phyloP scores from a whole-genome alignment of 2,888 invertebrate genomes.

The Habroteleia sp. region DNA sequence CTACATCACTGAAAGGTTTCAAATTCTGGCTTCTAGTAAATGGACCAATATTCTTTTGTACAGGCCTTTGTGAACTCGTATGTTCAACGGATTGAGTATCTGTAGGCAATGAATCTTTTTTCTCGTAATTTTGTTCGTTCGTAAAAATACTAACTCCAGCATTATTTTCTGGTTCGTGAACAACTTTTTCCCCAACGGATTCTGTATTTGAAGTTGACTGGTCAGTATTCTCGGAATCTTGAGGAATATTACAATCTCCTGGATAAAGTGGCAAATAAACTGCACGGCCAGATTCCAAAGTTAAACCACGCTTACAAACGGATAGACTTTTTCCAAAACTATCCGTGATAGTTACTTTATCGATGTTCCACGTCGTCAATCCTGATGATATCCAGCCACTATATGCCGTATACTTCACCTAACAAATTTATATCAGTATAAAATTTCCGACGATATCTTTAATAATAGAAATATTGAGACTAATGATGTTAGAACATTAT shows the following conservation, averaged over 20 bases:
- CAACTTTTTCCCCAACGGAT: conserved; percentile 59
- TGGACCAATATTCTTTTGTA: conserved; percentile 71
- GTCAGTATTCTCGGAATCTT: conserved; percentile 77
- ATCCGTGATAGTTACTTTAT: conserved; percentile 91
- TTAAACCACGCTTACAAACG: conserved; percentile 88
- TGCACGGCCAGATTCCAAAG: conserved; percentile 88
- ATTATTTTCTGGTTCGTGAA: conserved; percentile 64
- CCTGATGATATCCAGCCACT: conserved; percentile 95
- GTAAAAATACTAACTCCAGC: conserved; percentile 75
- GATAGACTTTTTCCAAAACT: conserved; percentile 92
- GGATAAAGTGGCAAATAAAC: conserved; percentile 88
- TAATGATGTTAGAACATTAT: too few relatives aligned
- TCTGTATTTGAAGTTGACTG: conserved; percentile 56
- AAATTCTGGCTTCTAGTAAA: conserved; percentile 76
- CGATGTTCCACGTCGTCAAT: conserved; percentile 89
- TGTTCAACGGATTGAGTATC: conserved; percentile 64
- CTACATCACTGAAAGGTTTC: conserved; percentile 62
- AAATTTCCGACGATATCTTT: too few relatives aligned
- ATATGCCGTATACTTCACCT: conserved; percentile 92
- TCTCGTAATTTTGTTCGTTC: conserved; percentile 75
- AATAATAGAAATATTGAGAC: too few relatives aligned
- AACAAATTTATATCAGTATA: too few relatives aligned
- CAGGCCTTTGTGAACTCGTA: conserved; percentile 62
- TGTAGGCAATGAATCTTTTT: conserved; percentile 59
- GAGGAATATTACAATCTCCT: conserved; percentile 88